Evolutionary conservation across 2,113 vertebrate species (phyloP).

Genomic region (Pogonocichla stellata): DNA sequence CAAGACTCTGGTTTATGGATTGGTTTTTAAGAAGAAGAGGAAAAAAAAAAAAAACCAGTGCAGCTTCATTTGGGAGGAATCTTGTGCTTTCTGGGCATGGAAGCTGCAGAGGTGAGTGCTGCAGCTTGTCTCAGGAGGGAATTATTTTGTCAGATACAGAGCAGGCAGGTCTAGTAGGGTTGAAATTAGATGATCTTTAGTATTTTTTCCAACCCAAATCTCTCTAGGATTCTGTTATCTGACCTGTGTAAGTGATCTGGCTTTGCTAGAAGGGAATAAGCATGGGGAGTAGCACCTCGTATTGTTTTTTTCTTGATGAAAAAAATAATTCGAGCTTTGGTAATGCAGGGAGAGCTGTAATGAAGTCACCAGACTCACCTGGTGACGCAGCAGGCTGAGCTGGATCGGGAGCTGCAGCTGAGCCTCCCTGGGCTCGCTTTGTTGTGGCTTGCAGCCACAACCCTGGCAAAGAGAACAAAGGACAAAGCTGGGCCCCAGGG

Average conservation of each 20-base stretch:
- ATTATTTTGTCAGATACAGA: not conserved
- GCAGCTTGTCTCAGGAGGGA: not conserved
- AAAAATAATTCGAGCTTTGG: not conserved
- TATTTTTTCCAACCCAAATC: not conserved
- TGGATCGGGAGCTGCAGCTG: not conserved
- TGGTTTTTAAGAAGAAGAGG: not conserved
- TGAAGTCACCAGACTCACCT: not conserved
- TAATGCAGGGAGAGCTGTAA: not conserved
- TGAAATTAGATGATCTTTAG: not conserved
- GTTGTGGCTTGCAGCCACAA: not conserved
- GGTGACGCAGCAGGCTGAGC: not conserved
- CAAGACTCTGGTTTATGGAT: not conserved
- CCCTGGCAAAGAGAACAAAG: slow-evolving; percentile 3
- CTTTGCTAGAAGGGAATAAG: not conserved
- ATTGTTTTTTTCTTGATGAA: not conserved
- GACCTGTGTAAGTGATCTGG: not conserved
- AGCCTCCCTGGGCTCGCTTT: not conserved
- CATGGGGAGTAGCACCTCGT: not conserved
- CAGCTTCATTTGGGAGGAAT: not conserved
- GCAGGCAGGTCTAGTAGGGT: not conserved
- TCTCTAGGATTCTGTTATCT: not conserved
- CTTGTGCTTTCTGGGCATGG: not conserved
- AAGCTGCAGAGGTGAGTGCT: not conserved
- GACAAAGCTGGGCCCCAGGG: not conserved
- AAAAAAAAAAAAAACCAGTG: not conserved